Evolutionary conservation across 2,888 invertebrate genomes (phyloP).

Genomic region (Timema podura): DNA sequence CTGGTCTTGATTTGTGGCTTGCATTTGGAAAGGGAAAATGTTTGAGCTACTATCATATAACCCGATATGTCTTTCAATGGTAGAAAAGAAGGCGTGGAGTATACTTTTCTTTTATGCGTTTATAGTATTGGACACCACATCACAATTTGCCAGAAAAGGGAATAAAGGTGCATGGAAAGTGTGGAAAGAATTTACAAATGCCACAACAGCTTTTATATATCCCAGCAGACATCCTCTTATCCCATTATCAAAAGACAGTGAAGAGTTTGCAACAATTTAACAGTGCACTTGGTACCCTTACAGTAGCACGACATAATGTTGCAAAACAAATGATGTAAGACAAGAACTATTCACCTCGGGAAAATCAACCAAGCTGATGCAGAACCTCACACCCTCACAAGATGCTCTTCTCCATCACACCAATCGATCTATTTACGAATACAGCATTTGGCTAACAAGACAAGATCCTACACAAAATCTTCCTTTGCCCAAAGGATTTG

Average conservation of each 20-base stretch:
- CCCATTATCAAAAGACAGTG: not conserved
- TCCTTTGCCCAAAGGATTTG: not conserved
- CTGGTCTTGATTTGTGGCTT: slow-evolving; percentile 2
- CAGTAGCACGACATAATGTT: not conserved
- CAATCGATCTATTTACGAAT: not conserved
- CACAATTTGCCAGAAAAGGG: not conserved
- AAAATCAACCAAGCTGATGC: not conserved
- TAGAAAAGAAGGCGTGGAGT: not conserved
- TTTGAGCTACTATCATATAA: not conserved
- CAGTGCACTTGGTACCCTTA: not conserved
- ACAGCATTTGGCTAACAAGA: not conserved
- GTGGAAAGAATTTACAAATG: not conserved
- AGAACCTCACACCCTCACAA: not conserved
- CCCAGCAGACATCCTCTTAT: slow-evolving; percentile 1
- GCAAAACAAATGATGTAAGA: not conserved
- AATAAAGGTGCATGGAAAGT: slow-evolving; percentile 2
- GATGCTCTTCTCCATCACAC: not conserved
- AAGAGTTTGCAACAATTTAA: slow-evolving; percentile 1
- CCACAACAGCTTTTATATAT: not conserved
- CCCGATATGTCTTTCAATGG: slow-evolving; percentile 4
- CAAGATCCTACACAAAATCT: not conserved
- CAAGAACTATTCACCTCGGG: not conserved
- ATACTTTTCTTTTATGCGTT: slow-evolving; percentile 1
- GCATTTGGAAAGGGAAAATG: not conserved
- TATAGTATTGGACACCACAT: not conserved